Base-by-base conservation (phyloP, 2,113 vertebrate species). In the Accipiter virgatus region DNA sequence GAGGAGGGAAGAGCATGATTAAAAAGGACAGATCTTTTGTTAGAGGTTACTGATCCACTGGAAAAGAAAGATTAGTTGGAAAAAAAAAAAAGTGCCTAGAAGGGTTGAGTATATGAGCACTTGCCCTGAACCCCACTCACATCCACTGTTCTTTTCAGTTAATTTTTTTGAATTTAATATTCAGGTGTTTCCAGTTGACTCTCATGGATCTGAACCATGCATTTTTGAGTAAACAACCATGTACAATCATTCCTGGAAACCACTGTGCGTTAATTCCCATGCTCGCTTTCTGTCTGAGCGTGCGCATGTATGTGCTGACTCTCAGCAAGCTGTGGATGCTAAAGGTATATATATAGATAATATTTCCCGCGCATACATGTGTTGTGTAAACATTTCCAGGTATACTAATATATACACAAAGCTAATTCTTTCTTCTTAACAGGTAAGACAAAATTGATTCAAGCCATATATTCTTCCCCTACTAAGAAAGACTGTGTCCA, bases 21-120 rank as follows among this genome's bases (percentile, higher is more conserved):
- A 34, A 95, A 96, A 97, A 96, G 96, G 98, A 99, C 98, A 98
- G 98, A 94, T 97, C 98, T 97, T 98, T 98, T 98, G 98, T 98
- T 89, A 85, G 97, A 97, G 98, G 97, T 91, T 91, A 98, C 98
- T 98, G 98, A 98, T 81, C 95, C 72, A 95, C 93, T 79, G 94
- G 95, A 97, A 97, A 63, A 59, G 89, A 29, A 63, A 70, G 93
- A 93, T 38, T 52, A 75, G 73, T 7, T 88, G 74, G 80, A 2
- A 12, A 23, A 66, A 72, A 66, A 72, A 27, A 50, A 55, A 90
- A 27, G 59, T 59, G 58, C 61, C 66, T 85, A 22, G 66, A 13
- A 94, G 70, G 81, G n/a, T 0, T 66, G 90, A 15, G 25, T 3
- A 7, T 34, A 3, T 1, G 38, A 81, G 38, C 21, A 1, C 3